These are phyloP conservation scores for Meandrusa payeni DNA, from an alignment of 2,888 invertebrate species.

Conservation along the genomic window DNA sequence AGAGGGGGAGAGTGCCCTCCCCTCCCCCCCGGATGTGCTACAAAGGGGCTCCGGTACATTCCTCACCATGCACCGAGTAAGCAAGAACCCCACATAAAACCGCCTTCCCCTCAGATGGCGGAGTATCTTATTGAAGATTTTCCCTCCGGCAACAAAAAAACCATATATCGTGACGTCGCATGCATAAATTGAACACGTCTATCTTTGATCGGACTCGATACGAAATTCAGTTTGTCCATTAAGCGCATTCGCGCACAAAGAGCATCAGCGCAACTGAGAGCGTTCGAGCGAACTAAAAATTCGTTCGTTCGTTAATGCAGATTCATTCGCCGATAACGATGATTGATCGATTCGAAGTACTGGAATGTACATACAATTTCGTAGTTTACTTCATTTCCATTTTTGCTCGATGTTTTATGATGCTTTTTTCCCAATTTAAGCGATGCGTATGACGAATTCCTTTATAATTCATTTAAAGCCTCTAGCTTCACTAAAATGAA, in stretches of 20 bases:
- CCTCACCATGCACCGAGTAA: too few relatives aligned
- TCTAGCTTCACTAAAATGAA: too few relatives aligned
- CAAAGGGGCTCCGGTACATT: too few relatives aligned
- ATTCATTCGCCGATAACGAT: constrained; percentile 24
- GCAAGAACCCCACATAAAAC: too few relatives aligned
- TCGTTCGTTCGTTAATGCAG: constrained; percentile 24
- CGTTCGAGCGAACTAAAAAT: constrained; percentile 23
- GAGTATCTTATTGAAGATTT: too few relatives aligned
- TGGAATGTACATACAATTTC: constrained; percentile 20
- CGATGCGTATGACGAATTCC: constrained; percentile 1
- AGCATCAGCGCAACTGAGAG: constrained; percentile 16
- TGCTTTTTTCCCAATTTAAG: constrained; percentile 11
- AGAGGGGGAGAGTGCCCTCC: too few relatives aligned
- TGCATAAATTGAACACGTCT: constrained; percentile 19
- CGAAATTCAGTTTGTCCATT: constrained; percentile 24
- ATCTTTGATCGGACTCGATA: constrained; percentile 17
- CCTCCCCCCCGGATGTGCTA: too few relatives aligned
- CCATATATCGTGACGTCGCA: too few relatives aligned
- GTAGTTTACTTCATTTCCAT: constrained; percentile 19
- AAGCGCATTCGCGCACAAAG: constrained; percentile 20
- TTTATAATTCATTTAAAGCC: too few relatives aligned
- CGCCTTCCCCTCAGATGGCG: too few relatives aligned
- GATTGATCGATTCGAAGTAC: constrained; percentile 22
- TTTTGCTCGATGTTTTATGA: constrained; percentile 16
- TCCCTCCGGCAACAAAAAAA: too few relatives aligned